Evolutionary conservation across 2,888 invertebrate species (phyloP).

Genomic region (Phragmatobia fuliginosa): DNA sequence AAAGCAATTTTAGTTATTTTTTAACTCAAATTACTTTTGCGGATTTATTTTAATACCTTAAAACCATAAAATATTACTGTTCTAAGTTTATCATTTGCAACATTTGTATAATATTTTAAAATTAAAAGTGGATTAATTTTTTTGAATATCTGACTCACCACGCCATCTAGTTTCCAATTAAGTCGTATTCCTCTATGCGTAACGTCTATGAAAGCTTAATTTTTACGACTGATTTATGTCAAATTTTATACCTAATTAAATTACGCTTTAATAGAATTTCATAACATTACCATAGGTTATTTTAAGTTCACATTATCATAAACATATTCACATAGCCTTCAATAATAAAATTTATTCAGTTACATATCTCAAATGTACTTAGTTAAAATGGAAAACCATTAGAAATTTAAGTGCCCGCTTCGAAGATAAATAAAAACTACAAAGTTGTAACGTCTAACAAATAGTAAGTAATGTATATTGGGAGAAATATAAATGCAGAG

Average conservation of each 20-base stretch:
- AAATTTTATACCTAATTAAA: too few relatives aligned
- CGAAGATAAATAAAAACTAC: slow-evolving; percentile 29
- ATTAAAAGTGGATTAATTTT: not conserved
- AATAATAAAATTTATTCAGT: not conserved
- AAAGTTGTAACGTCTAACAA: slow-evolving; percentile 48
- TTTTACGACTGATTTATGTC: too few relatives aligned
- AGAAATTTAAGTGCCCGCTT: slow-evolving; percentile 16
- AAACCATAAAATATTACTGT: not conserved
- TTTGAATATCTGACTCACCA: not conserved
- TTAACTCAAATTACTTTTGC: not conserved
- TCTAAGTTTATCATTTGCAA: not conserved
- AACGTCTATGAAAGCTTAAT: too few relatives aligned
- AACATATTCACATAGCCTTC: too few relatives aligned
- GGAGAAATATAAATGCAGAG: slow-evolving; percentile 75
- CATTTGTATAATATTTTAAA: not conserved
- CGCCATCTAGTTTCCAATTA: too few relatives aligned
- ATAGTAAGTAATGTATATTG: slow-evolving; percentile 61
- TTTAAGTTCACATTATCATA: too few relatives aligned
- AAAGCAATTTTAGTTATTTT: too few relatives aligned
- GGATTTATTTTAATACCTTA: not conserved
- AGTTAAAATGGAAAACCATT: not conserved
- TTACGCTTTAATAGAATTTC: not conserved
- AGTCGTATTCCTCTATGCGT: too few relatives aligned
- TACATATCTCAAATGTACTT: not conserved
- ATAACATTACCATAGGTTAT: not conserved